These are phyloP conservation scores for Xiphorhynchus erythropygius DNA, from an alignment of 2,797 vertebrate species.

Conservation along the genomic window DNA sequence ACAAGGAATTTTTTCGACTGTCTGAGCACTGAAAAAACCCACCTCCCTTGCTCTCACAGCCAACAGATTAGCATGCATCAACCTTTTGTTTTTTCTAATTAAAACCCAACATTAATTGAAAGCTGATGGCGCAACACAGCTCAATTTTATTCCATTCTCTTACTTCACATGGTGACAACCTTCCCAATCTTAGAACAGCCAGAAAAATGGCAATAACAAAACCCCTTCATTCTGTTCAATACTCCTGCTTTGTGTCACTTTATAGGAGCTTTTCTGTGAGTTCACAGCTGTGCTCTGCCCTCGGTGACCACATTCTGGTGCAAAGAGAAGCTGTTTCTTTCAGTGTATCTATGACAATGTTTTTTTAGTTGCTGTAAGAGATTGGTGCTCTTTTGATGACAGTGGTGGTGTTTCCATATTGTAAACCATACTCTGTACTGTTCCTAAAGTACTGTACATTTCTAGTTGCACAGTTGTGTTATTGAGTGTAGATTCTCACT, in stretches of 20 bases:
- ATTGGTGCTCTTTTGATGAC: constrained; percentile 53
- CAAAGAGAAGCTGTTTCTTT: constrained; percentile 14
- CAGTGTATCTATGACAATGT: constrained; percentile 9
- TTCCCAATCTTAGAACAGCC: background rate
- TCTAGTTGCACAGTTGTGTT: constrained; percentile 80
- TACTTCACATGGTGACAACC: constrained; percentile 9
- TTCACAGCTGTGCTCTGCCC: constrained; percentile 57
- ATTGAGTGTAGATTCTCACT: constrained; percentile 77
- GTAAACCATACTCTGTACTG: constrained; percentile 77
- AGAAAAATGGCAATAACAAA: background rate
- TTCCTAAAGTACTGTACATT: constrained; percentile 80
- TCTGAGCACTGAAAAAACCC: constrained; percentile 19
- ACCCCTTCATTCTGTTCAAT: background rate
- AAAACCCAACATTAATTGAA: background rate
- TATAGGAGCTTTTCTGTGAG: constrained; percentile 21
- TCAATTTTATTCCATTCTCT: background rate
- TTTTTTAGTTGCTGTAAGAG: constrained; percentile 29
- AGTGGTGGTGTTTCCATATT: constrained; percentile 69
- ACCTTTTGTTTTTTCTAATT: background rate
- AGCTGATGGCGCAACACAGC: constrained; percentile 12
- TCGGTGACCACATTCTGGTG: constrained; percentile 8
- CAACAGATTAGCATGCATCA: background rate
- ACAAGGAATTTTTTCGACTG: background rate
- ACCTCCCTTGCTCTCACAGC: constrained; percentile 1
- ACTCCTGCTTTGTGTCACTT: background rate